Evolutionary conservation across 2,888 invertebrate species (phyloP).

Genomic region (Volucella zonaria): DNA sequence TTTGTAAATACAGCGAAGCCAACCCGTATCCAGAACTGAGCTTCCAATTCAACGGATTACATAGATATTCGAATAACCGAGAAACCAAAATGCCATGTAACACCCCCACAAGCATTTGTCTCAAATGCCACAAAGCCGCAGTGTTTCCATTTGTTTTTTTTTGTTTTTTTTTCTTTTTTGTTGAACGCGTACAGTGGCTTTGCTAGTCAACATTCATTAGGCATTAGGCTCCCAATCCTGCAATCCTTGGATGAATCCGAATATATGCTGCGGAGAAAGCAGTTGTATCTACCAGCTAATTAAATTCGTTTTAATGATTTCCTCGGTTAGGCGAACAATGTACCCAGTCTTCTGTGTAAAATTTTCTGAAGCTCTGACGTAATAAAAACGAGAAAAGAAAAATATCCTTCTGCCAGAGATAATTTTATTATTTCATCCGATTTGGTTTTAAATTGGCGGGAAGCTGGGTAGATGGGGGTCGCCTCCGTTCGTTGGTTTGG

Average conservation of each 20-base stretch:
- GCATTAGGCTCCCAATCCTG: background rate
- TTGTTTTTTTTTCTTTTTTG: too few relatives aligned
- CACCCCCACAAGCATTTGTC: background rate
- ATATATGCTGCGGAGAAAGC: too few relatives aligned
- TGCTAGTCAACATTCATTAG: constrained; percentile 28
- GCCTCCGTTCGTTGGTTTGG: too few relatives aligned
- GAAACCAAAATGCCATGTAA: background rate
- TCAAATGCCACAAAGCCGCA: constrained; percentile 24
- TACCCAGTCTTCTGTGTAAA: background rate
- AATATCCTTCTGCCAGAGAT: too few relatives aligned
- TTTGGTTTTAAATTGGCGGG: too few relatives aligned
- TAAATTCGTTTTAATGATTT: constrained; percentile 23
- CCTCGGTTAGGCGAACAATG: background rate
- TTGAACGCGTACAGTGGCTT: constrained; percentile 5
- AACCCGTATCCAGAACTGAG: background rate
- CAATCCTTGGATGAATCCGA: background rate
- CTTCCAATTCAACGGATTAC: background rate
- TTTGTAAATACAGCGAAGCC: background rate
- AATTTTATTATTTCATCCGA: too few relatives aligned
- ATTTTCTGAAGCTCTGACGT: background rate
- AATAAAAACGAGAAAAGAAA: too few relatives aligned
- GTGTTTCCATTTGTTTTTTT: constrained; percentile 10
- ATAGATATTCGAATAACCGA: background rate
- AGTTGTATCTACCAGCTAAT: background rate
- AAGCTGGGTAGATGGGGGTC: too few relatives aligned